Evolutionary conservation across 2,113 vertebrate species (phyloP).

Genomic region (Chionis minor): DNA sequence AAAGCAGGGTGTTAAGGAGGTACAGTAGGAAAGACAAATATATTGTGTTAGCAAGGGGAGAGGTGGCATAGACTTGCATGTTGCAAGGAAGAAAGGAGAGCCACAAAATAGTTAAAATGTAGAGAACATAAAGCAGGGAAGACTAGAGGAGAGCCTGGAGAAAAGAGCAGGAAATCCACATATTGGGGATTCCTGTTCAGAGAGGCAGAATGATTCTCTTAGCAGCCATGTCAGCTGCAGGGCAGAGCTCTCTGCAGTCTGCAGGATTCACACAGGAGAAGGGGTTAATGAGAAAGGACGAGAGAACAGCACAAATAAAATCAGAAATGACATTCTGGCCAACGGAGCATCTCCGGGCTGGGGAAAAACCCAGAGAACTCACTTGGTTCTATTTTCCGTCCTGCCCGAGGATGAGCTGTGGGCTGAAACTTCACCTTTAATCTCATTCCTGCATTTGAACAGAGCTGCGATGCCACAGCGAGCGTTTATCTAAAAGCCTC

Average conservation of each 20-base stretch:
- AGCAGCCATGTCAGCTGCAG: background rate
- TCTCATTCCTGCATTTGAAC: constrained; percentile 4
- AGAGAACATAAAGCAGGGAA: background rate
- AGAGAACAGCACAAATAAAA: constrained; percentile 17
- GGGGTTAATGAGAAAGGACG: constrained; percentile 54
- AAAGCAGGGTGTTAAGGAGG: background rate
- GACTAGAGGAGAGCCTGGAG: background rate
- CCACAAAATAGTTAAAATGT: background rate
- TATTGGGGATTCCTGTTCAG: constrained; percentile 6
- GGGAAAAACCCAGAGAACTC: constrained; percentile 49
- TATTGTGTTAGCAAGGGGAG: background rate
- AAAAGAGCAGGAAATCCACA: background rate
- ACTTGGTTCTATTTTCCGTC: constrained; percentile 61
- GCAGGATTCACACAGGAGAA: background rate
- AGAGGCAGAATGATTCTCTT: constrained; percentile 20
- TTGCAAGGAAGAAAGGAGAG: background rate
- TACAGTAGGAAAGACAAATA: background rate
- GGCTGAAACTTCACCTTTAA: constrained; percentile 44
- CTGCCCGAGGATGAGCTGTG: constrained; percentile 49
- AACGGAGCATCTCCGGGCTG: constrained; percentile 33
- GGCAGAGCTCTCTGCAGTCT: constrained; percentile 15
- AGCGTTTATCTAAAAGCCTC: background rate
- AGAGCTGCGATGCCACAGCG: background rate
- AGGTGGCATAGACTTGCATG: background rate
- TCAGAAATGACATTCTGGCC: constrained; percentile 47